A percentile compares a stretch with the other conserved stretches of the same genome.
These are phyloP conservation scores for Campoplex capitator DNA, from an alignment of 2,888 invertebrate genomes.

Conservation along the genomic window DNA sequence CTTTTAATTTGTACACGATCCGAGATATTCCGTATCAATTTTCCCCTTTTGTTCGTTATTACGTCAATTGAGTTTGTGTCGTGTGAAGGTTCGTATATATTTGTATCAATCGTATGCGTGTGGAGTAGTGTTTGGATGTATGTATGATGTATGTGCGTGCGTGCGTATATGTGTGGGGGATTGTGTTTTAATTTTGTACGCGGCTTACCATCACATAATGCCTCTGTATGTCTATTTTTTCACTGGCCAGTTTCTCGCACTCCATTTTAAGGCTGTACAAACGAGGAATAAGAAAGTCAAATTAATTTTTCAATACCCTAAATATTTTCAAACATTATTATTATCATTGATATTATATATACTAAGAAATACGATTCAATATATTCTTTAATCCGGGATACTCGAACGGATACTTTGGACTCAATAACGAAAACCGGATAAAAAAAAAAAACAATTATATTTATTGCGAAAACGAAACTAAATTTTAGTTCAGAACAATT, in stretches of 20 bases:
- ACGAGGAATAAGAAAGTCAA: slow-evolving; percentile 59
- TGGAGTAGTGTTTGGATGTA: neutral
- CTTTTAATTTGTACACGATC: neutral
- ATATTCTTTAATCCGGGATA: neutral
- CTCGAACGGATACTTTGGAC: no score
- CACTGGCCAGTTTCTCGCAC: slow-evolving; percentile 94
- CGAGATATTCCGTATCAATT: neutral
- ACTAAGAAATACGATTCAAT: neutral
- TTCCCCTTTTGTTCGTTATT: slow-evolving; percentile 15
- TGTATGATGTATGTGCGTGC: slow-evolving; percentile 49
- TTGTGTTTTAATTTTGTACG: slow-evolving; percentile 60
- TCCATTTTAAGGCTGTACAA: slow-evolving; percentile 91
- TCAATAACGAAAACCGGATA: no score
- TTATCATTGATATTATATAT: neutral
- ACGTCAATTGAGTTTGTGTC: slow-evolving; percentile 18
- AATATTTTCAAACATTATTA: slow-evolving; percentile 6
- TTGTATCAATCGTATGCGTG: slow-evolving; percentile 49
- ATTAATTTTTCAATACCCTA: slow-evolving; percentile 47
- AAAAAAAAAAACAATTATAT: no score
- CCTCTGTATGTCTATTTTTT: slow-evolving; percentile 95
- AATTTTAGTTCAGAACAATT: no score
- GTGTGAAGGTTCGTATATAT: neutral
- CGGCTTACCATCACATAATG: slow-evolving; percentile 93
- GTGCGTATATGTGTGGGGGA: slow-evolving; percentile 57
- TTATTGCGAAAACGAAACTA: no score